phyloP scores from a whole-genome alignment of 2,797 vertebrate species.

The Lindbergichthys nudifrons region DNA sequence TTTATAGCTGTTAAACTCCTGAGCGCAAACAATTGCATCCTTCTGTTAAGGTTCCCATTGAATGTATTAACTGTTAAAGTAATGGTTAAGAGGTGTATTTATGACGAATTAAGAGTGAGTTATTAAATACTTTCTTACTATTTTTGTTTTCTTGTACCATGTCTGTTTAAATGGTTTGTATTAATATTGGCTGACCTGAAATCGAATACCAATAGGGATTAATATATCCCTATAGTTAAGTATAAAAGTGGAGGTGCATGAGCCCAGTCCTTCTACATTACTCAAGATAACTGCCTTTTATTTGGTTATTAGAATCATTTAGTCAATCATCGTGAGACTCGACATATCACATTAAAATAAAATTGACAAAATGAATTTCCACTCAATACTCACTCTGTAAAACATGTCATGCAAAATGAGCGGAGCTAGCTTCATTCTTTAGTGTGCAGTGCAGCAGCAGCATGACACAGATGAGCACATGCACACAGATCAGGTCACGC shows the following conservation, averaged over 20 bases:
- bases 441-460: neutral
- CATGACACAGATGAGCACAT: slow-evolving; percentile 26
- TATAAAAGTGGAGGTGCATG: slow-evolving; percentile 53
- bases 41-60: too few relatives aligned
- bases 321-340: neutral
- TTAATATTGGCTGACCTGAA: slow-evolving; percentile 64
- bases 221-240: slow-evolving; percentile 60
- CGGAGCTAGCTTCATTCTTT: neutral
- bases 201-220: slow-evolving; percentile 79
- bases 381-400: neutral
- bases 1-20: too few relatives aligned
- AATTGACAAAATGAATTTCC: too few relatives aligned
- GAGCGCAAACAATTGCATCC: too few relatives aligned
- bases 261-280: slow-evolving; percentile 71
- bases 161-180: too few relatives aligned
- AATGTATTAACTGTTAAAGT: too few relatives aligned
- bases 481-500: slow-evolving; percentile 30
- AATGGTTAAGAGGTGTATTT: too few relatives aligned
- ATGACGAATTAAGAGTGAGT: too few relatives aligned
- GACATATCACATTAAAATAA: too few relatives aligned
- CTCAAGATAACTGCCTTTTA: slow-evolving; percentile 73
- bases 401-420: neutral
- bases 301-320: slow-evolving; percentile 76
- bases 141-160: too few relatives aligned
- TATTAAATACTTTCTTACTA: too few relatives aligned